Conservation (phyloP, 2,888 invertebrate species). For the Apodemia mormo region DNA sequence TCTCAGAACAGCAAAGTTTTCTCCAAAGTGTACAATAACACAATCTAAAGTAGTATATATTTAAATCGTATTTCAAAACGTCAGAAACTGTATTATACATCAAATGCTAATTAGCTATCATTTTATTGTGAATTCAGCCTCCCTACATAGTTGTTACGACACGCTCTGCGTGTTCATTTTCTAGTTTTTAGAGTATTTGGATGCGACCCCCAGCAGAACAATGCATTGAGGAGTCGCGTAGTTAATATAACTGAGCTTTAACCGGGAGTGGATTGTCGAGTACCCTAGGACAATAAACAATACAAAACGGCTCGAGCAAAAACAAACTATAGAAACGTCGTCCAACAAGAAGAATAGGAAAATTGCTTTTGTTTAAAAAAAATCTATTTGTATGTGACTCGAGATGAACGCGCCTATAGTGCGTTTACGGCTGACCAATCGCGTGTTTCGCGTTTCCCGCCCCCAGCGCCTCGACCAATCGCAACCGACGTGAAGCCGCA, state of each 20-base stretch:
- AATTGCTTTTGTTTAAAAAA: constrained; percentile 81
- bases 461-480: constrained; percentile 69
- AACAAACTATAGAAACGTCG: constrained; percentile 75
- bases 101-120: constrained; percentile 66
- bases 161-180: constrained; percentile 57
- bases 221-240: constrained; percentile 55
- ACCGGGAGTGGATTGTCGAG: constrained; percentile 77
- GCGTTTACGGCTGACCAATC: constrained; percentile 67
- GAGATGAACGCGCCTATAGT: constrained; percentile 74
- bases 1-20: background rate
- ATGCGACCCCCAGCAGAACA: constrained; percentile 59
- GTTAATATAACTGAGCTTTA: constrained; percentile 72
- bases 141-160: constrained; percentile 43
- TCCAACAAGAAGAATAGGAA: constrained; percentile 81
- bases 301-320: constrained; percentile 75
- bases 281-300: constrained; percentile 73
- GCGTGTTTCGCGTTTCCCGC: constrained; percentile 63
- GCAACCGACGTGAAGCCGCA: constrained; percentile 57
- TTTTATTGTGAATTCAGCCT: constrained; percentile 39
- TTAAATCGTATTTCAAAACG: background rate
- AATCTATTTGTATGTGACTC: constrained; percentile 78
- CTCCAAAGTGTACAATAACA: background rate
- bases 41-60: background rate
- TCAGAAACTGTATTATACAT: constrained; percentile 33
- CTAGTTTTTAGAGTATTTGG: constrained; percentile 73